Evolutionary conservation across 2,888 invertebrate genomes (phyloP).

Genomic region (Thelaira solivaga): DNA sequence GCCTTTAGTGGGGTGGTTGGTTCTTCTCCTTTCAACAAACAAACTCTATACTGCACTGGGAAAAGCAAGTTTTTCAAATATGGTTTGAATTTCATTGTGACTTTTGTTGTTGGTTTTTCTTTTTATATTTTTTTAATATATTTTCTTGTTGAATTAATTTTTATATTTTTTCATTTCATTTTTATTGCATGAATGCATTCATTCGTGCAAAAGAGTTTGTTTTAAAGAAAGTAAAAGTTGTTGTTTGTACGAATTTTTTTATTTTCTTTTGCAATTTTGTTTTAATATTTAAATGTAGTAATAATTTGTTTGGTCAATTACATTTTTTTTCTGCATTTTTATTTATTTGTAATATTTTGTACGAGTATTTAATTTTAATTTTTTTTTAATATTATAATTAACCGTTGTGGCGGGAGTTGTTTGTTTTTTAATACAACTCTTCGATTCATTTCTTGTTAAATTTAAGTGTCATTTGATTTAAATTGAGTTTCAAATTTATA

Average conservation of each 20-base stretch:
- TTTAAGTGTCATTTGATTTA: conserved; percentile 11
- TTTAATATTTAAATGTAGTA: conserved; percentile 17
- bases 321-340: background rate
- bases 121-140: background rate
- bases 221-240: conserved; percentile 56
- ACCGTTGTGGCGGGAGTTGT: conserved; percentile 29
- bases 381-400: background rate
- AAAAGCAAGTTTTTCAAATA: conserved; percentile 38
- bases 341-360: background rate
- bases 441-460: conserved; percentile 9
- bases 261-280: conserved; percentile 17
- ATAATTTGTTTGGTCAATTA: conserved; percentile 11
- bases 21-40: conserved; percentile 14
- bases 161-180: background rate
- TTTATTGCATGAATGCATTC: conserved; percentile 20
- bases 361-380: background rate
- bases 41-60: background rate
- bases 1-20: no score
- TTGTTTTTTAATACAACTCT: background rate
- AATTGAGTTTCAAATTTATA: background rate
- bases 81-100: conserved; percentile 41
- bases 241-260: no score
- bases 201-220: background rate
- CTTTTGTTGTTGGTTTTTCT: conserved; percentile 6
- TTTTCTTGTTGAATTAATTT: background rate